Base-by-base conservation (phyloP, 2,888 invertebrate species). In the Rhingia campestris region DNA sequence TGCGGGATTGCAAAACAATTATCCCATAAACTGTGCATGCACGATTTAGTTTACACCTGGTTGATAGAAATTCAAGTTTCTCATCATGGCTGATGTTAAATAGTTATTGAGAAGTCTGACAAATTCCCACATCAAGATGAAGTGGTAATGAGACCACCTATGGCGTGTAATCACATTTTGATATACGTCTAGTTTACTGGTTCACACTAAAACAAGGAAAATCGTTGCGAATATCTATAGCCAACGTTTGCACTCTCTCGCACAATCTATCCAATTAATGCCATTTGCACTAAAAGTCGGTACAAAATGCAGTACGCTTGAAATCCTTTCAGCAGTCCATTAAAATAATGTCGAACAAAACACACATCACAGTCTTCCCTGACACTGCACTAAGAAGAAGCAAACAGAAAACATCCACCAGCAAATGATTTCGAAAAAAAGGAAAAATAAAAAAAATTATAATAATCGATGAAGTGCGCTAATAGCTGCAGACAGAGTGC, bases 401-500 rank as follows among this genome's bases (percentile, higher is more conserved):
- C 22, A 35, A 47, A 45, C 14, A 45, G 14, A 12, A 35, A 61
- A 22, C 22, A 2, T 22, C 22, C 12, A 43, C 12, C 30, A 7
- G 7, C 22, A 39, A n/a, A 43, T 6, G 43, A 22, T 14, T 10
- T 4, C 37, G 12, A 37, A 47, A 32, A 6, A 4, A 22, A 6
- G 37, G 22, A 64, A 32, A 63, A 43, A 9, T 4, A 14, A 51
- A 72, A 33, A 41, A 75, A 75, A 80, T 70, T 80, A 80, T 84
- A 80, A 80, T 84, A 84, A 84, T 84, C 84, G 84, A 84, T 84
- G 84, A 84, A 84, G 80, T 84, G 80, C 70, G 80, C 84, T 84
- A 80, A 84, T 84, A 84, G 84, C 69, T 56, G 70, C 70, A 84
- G 80, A 84, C 84, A 74, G 80, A 59, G 66, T 70, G 70, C 74